A percentile compares a stretch with the other conserved stretches of the same genome.
These are phyloP conservation scores for Galaxias olidus DNA, from an alignment of 2,797 vertebrate species.

Conservation along the genomic window DNA sequence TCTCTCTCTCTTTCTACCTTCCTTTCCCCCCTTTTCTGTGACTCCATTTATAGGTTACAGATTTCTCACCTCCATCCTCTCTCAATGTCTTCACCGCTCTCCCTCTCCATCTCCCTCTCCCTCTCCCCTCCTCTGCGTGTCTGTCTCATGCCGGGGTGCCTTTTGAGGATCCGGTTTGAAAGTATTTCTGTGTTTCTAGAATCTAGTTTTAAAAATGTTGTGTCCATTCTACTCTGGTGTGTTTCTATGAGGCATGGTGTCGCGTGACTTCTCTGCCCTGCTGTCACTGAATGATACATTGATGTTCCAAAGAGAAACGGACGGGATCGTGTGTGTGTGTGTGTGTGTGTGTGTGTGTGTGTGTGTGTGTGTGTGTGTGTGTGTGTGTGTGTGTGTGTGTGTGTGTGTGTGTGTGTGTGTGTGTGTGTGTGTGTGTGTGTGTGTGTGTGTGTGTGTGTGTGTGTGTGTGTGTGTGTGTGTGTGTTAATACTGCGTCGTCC, in stretches of 20 bases:
- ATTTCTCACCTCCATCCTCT: not conserved
- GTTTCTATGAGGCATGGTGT: too few relatives aligned
- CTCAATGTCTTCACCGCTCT: not conserved
- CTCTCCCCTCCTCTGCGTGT: not conserved
- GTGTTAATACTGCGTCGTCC: too few relatives aligned
- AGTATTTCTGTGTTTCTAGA: too few relatives aligned
- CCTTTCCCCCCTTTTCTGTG: not conserved
- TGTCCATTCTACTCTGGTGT: too few relatives aligned
- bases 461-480: not conserved
- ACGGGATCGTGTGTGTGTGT: slow-evolving; percentile 1
- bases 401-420: not conserved
- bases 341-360: not conserved
- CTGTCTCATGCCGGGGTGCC: too few relatives aligned
- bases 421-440: not conserved
- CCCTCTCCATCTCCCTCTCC: not conserved
- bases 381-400: not conserved
- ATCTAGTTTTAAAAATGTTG: too few relatives aligned
- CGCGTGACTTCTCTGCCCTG: too few relatives aligned
- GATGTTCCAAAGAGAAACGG: not conserved
- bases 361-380: not conserved
- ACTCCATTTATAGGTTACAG: too few relatives aligned
- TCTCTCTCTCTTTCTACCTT: not conserved
- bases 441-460: not conserved
- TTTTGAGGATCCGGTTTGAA: too few relatives aligned
- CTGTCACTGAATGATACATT: too few relatives aligned